phyloP scores from a whole-genome alignment of 1,140 invertebrate genomes.

The Metopolophium dirhodum region DNA sequence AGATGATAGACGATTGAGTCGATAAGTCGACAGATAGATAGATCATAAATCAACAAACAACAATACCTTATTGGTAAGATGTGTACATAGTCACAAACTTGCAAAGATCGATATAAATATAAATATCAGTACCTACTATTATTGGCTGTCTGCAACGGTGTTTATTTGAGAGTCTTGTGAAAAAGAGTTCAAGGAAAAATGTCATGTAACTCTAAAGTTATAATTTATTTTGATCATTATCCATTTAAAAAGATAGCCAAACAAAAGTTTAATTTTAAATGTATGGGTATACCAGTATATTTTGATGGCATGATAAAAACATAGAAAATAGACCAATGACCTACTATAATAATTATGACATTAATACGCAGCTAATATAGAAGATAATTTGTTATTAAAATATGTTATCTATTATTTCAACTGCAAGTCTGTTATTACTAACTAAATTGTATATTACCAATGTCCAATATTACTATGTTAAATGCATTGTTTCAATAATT shows the following conservation, averaged over 20 bases:
- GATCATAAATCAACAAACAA: background rate
- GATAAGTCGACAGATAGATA: background rate
- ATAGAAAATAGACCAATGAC: background rate
- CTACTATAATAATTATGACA: background rate
- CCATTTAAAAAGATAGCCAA: background rate
- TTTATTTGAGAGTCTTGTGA: background rate
- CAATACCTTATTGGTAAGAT: background rate
- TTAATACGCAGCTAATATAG: too few relatives aligned
- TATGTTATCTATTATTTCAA: background rate
- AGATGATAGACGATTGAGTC: background rate
- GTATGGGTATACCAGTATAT: background rate
- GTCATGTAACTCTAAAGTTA: background rate
- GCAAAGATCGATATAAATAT: background rate
- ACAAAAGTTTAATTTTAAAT: background rate
- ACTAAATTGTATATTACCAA: background rate
- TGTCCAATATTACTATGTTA: background rate
- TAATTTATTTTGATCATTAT: background rate
- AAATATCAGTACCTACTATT: background rate
- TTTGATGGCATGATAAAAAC: background rate
- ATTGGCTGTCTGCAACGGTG: background rate
- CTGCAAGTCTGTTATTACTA: background rate
- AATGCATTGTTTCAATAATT: background rate
- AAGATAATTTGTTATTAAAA: background rate
- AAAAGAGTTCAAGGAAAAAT: constrained; percentile 29
- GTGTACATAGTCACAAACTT: background rate